Evolutionary conservation across 2,797 vertebrate genomes (phyloP).

Genomic region (Peromyscus nudipes): DNA sequence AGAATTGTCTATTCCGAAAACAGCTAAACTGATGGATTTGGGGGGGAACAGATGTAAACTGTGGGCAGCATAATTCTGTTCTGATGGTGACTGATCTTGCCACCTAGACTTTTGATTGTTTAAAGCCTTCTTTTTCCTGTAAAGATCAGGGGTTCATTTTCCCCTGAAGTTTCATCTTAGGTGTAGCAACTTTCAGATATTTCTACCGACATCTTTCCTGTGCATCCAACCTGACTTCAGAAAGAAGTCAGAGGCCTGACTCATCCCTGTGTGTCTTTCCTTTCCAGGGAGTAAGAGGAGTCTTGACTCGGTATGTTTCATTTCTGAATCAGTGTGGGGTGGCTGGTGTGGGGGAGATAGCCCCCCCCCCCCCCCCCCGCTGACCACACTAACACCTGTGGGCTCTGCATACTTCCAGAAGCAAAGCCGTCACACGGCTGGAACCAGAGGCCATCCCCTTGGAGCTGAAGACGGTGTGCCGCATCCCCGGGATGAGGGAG

Average conservation of each 20-base stretch:
- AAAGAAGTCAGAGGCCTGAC: not conserved
- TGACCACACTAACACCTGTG: not conserved
- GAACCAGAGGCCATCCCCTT: constrained; percentile 70
- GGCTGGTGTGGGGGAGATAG: not conserved
- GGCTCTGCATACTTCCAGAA: constrained; percentile 51
- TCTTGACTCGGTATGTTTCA: constrained; percentile 65
- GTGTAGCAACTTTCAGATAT: not conserved
- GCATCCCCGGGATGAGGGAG: constrained; percentile 85
- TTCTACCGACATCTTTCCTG: not conserved
- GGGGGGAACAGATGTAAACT: not conserved
- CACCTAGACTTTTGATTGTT: not conserved
- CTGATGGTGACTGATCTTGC: not conserved
- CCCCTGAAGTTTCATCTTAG: not conserved
- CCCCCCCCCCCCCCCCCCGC: no score
- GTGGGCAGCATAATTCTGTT: not conserved
- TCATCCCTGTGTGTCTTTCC: not conserved
- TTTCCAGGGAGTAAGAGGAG: constrained; percentile 67
- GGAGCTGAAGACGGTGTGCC: constrained; percentile 85
- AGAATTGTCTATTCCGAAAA: constrained; percentile 20
- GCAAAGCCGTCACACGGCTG: constrained; percentile 31
- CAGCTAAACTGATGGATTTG: not conserved
- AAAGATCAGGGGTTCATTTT: not conserved
- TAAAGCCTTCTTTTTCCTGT: not conserved
- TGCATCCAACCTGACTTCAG: not conserved
- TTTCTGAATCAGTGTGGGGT: not conserved